phyloP scores from a whole-genome alignment of 2,113 vertebrate genomes.

The Tor tambroides region DNA sequence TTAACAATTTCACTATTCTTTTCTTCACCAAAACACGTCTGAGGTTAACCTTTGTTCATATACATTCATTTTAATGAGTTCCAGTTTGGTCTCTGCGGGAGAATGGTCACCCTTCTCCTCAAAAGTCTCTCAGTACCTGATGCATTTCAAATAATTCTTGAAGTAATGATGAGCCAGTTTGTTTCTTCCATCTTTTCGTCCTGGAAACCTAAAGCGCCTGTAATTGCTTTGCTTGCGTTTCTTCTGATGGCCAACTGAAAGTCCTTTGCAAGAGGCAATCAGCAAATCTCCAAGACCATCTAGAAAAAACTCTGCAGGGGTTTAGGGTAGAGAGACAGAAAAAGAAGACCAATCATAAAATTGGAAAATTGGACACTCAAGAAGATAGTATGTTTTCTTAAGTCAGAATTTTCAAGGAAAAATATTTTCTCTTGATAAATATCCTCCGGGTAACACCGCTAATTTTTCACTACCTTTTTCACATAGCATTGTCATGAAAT shows the following conservation, averaged over 20 bases:
- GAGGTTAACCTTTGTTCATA: no score
- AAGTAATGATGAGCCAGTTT: constrained; percentile 62
- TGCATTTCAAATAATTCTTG: constrained; percentile 54
- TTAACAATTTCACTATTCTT: not conserved
- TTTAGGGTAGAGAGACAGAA: not conserved
- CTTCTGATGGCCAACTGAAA: constrained; percentile 68
- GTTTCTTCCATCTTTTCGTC: not conserved
- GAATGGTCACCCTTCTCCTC: no score
- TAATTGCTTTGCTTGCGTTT: not conserved
- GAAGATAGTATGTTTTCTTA: no score
- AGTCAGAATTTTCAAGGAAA: not conserved
- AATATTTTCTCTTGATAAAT: not conserved
- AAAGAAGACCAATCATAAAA: not conserved
- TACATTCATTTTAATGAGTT: no score
- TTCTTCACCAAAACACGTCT: no score
- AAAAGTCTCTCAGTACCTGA: no score
- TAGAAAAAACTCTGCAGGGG: constrained; percentile 75
- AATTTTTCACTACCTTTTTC: no score
- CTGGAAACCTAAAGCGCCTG: not conserved
- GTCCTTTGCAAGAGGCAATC: constrained; percentile 71
- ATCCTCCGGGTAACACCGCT: no score
- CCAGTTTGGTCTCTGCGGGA: no score
- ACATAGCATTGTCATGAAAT: no score
- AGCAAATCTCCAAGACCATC: constrained; percentile 74
- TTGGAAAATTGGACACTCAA: no score